Evolutionary conservation across 2,888 invertebrate species (phyloP), one percentile per base, ranked within the genome.

Genomic region (Atrina japonica): DNA sequence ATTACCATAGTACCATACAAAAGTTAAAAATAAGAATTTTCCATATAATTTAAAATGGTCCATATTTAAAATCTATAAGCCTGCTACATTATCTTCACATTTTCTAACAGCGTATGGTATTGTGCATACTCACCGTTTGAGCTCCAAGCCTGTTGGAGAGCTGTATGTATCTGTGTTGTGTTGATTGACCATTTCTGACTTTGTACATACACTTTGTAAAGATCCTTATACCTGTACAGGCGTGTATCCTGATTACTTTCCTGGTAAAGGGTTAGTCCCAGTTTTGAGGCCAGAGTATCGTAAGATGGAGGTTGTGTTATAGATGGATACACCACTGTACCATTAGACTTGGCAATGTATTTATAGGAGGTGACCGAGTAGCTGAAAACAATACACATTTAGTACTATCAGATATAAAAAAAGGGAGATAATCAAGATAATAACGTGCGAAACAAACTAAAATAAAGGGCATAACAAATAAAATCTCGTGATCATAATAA

Each of bases 331-430:
- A 75, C 14, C 11, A 49, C 11, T 23, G 18, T 53, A 27, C 61
- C 64, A 41, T 70, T 61, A 11, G 43, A 25, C 7, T 59, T 52
- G 5, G 73, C 70, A 61, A 75, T 74, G 56, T 78, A 81, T n/a
- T 70, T 56, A 14, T 71, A 59, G 50, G 64, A 75, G 16, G 78
- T 81, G 2, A 80, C 70, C 18, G 73, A 52, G 30, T 18, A 40
- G 29, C 80, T 80, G 67, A 11, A 69, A 61, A 55, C 6, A 52
- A 21, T 30, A 18, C 21, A 14, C n/a, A n/a, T n/a, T n/a, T n/a
- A n/a, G n/a, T n/a, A n/a, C n/a, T n/a, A n/a, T n/a, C n/a, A n/a
- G n/a, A n/a, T n/a, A n/a, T n/a, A n/a, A n/a, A n/a, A n/a, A n/a
- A n/a, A n/a, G n/a, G n/a, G n/a, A n/a, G n/a, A n/a, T n/a, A n/a